phyloP scores from a whole-genome alignment of 2,888 invertebrate species.

The Oxyscelio sp. region DNA sequence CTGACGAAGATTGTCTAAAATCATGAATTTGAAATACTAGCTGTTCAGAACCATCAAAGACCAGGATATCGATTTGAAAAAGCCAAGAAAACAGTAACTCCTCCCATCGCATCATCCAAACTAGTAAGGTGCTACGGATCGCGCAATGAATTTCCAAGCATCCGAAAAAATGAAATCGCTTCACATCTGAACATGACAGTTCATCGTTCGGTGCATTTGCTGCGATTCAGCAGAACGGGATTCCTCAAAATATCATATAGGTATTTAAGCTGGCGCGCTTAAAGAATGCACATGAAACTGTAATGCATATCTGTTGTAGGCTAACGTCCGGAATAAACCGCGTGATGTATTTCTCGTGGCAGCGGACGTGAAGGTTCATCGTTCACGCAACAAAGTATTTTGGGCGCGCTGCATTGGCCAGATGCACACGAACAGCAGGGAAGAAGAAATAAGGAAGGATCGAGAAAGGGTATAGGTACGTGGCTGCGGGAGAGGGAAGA shows the following conservation, averaged over 20 bases:
- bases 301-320: conserved; percentile 41
- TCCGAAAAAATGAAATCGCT: conserved; percentile 11
- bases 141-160: too few species aligned
- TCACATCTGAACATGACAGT: conserved; percentile 14
- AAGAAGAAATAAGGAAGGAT: conserved; percentile 51
- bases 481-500: conserved; percentile 15
- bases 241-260: conserved; percentile 35
- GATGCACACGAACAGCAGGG: conserved; percentile 49
- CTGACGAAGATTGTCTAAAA: neutral
- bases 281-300: conserved; percentile 39
- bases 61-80: neutral
- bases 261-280: conserved; percentile 31
- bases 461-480: conserved; percentile 39
- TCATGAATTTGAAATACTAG: too few species aligned
- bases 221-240: conserved; percentile 5
- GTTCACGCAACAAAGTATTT: conserved; percentile 66
- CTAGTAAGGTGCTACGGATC: neutral
- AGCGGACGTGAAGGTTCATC: conserved; percentile 57
- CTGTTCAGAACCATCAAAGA: too few species aligned
- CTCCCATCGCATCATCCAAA: conserved; percentile 1
- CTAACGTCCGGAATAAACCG: neutral
- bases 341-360: conserved; percentile 52
- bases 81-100: neutral
- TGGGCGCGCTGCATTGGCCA: conserved; percentile 52
- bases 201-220: conserved; percentile 27